These are phyloP conservation scores for Eidolon dupreanum DNA, from an alignment of 2,797 vertebrate genomes.

Conservation along the genomic window DNA sequence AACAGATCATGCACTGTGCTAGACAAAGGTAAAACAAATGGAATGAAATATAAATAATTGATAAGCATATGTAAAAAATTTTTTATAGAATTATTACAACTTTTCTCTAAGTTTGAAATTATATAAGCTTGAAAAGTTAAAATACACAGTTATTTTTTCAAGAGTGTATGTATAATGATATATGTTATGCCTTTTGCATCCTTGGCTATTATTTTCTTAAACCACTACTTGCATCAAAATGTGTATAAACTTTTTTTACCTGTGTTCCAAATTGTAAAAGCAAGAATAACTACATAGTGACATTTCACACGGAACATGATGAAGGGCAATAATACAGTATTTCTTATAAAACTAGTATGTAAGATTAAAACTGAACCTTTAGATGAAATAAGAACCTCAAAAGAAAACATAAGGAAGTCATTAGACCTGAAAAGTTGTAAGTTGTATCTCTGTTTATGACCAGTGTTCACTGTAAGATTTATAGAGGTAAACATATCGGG, in stretches of 20 bases:
- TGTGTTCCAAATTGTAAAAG: neutral
- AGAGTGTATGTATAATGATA: neutral
- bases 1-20: neutral
- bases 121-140: neutral
- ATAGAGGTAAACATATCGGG: neutral
- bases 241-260: neutral
- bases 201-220: neutral
- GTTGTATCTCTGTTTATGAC: neutral
- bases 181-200: neutral
- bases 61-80: neutral
- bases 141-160: neutral
- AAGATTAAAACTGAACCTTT: neutral
- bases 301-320: neutral
- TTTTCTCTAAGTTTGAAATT: constrained; percentile 10
- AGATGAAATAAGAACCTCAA: neutral
- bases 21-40: neutral
- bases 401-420: neutral
- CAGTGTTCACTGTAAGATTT: neutral
- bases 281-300: neutral
- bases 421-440: neutral
- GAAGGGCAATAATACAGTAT: neutral
- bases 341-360: neutral
- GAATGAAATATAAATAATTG: neutral
- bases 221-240: neutral
- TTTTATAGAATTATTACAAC: neutral